Evolutionary conservation across 2,888 invertebrate species (phyloP), one percentile per base, ranked within the genome.

Genomic region (Perizoma affinitatum): DNA sequence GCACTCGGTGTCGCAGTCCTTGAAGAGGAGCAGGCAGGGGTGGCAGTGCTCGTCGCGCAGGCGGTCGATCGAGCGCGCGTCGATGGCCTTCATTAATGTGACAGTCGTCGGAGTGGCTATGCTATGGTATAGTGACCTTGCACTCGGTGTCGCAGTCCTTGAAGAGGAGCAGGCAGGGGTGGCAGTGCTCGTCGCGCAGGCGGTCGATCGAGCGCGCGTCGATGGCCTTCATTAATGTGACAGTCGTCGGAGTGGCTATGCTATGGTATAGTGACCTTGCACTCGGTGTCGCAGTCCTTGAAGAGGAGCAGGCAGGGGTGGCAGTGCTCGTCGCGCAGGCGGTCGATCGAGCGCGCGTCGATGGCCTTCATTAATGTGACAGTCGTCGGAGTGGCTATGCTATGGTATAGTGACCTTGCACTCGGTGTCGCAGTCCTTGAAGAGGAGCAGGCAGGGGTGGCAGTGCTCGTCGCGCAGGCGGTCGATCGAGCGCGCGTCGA

Each of bases 391-490:
- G 40, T 40, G 22, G 22, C 22, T 22, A 22, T 22, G 22, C 22
- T 22, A 22, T 40, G 40, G 40, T 40, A 7, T 7, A 6, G 8
- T 42, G 5, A 42, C 42, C 42, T 42, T 98, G 65, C 94, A 93
- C 86, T 99, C 98, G 68, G 97, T 94, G 40, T 95, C 93, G 1
- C 92, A 84, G 75, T 97, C 95, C 66, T 96, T 95, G 93, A 99
- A 99, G 65, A 96, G 96, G 61, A 99, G 94, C 35, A 97, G 93
- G 82, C 98, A 93, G 0, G 96, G 95, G 56, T 95, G 95, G 84
- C 98, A 98, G 84, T 99, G 98, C 80, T 98, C 97, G 0, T 96
- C 94, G 56, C 97, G 93, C 55, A 98, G 93, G 54, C 96, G 95
- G 89, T 98, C 98, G 58, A 98, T 97, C 82, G 97, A 97, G 40